Evolutionary conservation across 2,888 invertebrate species (phyloP).

Genomic region (Ochropleura leucogaster): DNA sequence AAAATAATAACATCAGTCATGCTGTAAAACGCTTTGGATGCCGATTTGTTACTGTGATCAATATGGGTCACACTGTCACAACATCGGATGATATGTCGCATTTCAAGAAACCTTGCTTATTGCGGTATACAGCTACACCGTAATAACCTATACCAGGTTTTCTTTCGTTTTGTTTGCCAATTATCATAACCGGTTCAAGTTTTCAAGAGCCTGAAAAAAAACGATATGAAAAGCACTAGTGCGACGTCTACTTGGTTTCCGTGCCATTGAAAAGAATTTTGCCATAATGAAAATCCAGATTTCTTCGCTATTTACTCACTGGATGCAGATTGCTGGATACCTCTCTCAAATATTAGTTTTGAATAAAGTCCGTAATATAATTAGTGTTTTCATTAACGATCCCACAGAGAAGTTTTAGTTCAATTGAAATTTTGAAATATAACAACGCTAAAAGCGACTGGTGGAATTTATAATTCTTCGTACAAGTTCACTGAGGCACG

Average conservation of each 20-base stretch:
- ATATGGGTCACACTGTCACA: neutral
- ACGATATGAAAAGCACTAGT: conserved; percentile 6
- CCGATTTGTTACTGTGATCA: neutral
- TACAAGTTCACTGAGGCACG: conserved; percentile 75
- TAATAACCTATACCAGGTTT: neutral
- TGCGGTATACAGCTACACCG: neutral
- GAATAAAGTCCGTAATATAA: conserved; percentile 49
- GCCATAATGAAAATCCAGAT: conserved; percentile 9
- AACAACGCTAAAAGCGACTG: conserved; percentile 74
- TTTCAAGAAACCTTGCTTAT: neutral
- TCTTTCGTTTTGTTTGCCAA: neutral
- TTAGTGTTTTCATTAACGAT: conserved; percentile 59
- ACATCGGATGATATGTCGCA: neutral
- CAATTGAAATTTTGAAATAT: conserved; percentile 76
- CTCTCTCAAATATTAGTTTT: conserved; percentile 42
- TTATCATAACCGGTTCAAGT: neutral
- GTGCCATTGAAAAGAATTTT: conserved; percentile 15
- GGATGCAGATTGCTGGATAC: conserved; percentile 13
- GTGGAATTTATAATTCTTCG: conserved; percentile 81
- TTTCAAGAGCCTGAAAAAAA: neutral
- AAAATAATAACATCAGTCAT: neutral
- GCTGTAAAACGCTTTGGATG: neutral
- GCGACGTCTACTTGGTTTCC: conserved; percentile 4
- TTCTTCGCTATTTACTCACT: conserved; percentile 6
- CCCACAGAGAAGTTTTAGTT: conserved; percentile 60